These are phyloP conservation scores for Rhagophthalmus giganteus DNA, from an alignment of 2,888 invertebrate species.

Conservation along the genomic window DNA sequence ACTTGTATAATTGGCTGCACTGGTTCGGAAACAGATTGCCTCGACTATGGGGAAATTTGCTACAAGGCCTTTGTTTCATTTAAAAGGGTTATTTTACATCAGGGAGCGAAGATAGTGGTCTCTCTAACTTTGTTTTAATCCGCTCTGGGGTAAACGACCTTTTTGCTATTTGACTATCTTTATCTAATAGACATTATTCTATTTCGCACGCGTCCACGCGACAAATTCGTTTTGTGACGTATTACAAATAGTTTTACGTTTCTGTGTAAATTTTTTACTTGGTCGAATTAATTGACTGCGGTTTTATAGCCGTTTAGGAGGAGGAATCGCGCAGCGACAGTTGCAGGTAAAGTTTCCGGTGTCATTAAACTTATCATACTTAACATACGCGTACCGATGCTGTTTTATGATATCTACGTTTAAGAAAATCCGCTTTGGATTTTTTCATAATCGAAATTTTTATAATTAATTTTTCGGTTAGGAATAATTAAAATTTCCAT, in stretches of 20 bases:
- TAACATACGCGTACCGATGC: no score
- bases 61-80: conserved; percentile 47
- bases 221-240: not conserved
- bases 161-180: conserved; percentile 14
- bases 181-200: conserved; percentile 7
- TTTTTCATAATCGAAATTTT: no score
- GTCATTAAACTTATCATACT: not conserved
- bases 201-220: not conserved
- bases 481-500: no score
- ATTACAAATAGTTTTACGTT: not conserved
- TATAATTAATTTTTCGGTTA: no score
- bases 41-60: conserved; percentile 44
- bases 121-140: conserved; percentile 30
- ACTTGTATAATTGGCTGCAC: conserved; percentile 52
- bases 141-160: conserved; percentile 28
- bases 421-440: no score
- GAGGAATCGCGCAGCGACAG: not conserved
- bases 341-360: not conserved
- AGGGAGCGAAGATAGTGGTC: conserved; percentile 37
- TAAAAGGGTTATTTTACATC: conserved; percentile 47
- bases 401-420: no score
- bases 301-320: not conserved
- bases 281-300: not conserved
- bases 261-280: not conserved
- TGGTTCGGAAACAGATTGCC: conserved; percentile 51